Conservation (phyloP, 2,797 vertebrate genomes). For the Sebastes hubbsi region DNA sequence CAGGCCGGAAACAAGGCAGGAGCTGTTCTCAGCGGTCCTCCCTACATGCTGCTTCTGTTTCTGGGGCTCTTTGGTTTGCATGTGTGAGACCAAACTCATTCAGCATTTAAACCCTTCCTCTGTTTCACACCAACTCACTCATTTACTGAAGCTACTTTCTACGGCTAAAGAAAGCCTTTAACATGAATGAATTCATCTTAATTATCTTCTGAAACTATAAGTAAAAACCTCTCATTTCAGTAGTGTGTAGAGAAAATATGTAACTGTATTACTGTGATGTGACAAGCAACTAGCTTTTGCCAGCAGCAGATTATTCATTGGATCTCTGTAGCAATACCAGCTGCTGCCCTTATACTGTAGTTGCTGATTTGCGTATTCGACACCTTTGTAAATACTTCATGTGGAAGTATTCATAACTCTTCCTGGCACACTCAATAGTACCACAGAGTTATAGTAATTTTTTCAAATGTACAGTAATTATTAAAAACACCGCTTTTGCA, state of each 20-base stretch:
- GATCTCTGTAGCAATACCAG: constrained; percentile 48
- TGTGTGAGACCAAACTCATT: constrained; percentile 56
- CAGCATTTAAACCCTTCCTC: constrained; percentile 36
- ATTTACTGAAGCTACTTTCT: neutral
- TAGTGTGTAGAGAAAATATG: neutral
- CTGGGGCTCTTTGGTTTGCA: constrained; percentile 55
- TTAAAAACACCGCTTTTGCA: constrained; percentile 45
- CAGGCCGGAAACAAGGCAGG: constrained; percentile 60
- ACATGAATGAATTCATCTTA: neutral
- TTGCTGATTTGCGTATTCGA: constrained; percentile 48
- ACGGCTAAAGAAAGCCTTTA: neutral
- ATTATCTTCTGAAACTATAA: neutral
- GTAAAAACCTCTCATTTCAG: constrained; percentile 11
- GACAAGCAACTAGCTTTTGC: constrained; percentile 23
- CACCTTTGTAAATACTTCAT: constrained; percentile 52
- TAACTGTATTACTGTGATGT: constrained; percentile 15
- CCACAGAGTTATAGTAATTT: constrained; percentile 22
- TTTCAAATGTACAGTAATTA: constrained; percentile 57
- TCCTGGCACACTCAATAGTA: constrained; percentile 61
- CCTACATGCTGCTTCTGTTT: constrained; percentile 56
- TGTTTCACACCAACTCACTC: constrained; percentile 12
- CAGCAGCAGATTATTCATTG: constrained; percentile 33
- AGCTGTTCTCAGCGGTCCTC: constrained; percentile 60
- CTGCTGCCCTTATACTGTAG: constrained; percentile 48
- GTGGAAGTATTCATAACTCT: constrained; percentile 58